Base-by-base conservation (phyloP, 2,113 vertebrate genomes). In the Megaleporinus macrocephalus region DNA sequence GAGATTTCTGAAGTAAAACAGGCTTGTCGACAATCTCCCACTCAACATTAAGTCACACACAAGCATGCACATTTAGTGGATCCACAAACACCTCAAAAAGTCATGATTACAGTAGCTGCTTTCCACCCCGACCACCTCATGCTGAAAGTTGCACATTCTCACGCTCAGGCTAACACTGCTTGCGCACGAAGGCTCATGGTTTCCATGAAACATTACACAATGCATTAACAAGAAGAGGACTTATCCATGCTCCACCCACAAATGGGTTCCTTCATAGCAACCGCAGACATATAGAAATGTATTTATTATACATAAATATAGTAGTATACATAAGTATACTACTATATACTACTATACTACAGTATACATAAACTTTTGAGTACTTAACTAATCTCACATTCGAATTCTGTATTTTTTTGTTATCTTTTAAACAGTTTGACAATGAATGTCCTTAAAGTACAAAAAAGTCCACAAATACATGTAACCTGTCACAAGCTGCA, bases 51-150 rank as follows among this genome's bases (percentile, higher is more conserved):
- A 29, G 30, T 24, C 20, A 30, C 33, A 63, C 33, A 51, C 71
- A 61, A 33, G 41, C 68, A 66, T 57, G 36, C 53, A 33, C 80
- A 30, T 44, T 73, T 16, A 14, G 29, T 57, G 20, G 6, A 72
- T 61, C 20, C 75, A 49, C 18, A 3, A 13, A 57, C 33, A 71
- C 26, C 18, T 27, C 76, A 44, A 61, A 57, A 76, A 29, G 74
- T 62, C 49, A 73, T 26, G 49, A 68, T 74, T 65, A 84, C 77
- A 66, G n/a, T 33, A 33, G 62, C 63, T 63, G 63, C 78, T 72
- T 72, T 41, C 44, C n/a, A 12, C 4, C 78, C 24, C 6, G 33
- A 62, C 29, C 74, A 75, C 41, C 65, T 81, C 55, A 65, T n/a
- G 59, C 69, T 55, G 55, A 78, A 57, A 62, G 44, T 68, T 53